Evolutionary conservation across 2,113 vertebrate genomes (phyloP), one percentile per base, ranked within the genome.

Genomic region (Dendropsophus ebraccatus): DNA sequence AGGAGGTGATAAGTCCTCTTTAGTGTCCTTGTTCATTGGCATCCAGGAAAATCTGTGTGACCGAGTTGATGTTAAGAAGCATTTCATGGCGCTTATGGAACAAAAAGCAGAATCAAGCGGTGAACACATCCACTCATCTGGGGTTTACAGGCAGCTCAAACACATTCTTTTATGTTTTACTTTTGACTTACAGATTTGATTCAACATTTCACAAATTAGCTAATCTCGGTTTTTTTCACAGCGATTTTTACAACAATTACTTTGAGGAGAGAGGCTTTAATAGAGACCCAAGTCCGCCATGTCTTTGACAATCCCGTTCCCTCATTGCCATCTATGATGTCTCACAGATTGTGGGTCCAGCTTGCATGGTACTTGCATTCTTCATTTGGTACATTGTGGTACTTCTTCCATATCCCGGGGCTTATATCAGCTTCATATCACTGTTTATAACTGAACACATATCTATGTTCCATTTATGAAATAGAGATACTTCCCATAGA

Each of bases 131-230:
- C 88, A 47, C 58, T 88, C 81, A 70, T 35, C 87, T 83, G 58
- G 56, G 83, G 50, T 81, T 87, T 88, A 85, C 69, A 88, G 56
- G 52, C 56, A 77, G 60, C 45, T 49, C 84, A 83, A 90, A 85
- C 86, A 87, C 81, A 65, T 85, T 72, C 89, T 91, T 91, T 90
- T 87, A 90, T 81, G 84, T 80, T 88, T 77, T 83, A 69, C 86
- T 85, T 85, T 83, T 56, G 86, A 88, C 70, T 85, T 77, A 35
- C 50, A 86, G 83, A 74, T 87, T 83, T 83, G 81, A 82, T 80
- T 77, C 76, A 88, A 72, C 80, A 78, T 79, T 87, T 86, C 81
- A 88, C 52, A 82, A 54, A 37, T 84, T 78, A 49, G 83, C 76
- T 81, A 81, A 81, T 76, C 58, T 86, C 49, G 69, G 80, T 58